Conservation (phyloP, 2,797 vertebrate genomes). For the Pipistrellus pipistrellus region DNA sequence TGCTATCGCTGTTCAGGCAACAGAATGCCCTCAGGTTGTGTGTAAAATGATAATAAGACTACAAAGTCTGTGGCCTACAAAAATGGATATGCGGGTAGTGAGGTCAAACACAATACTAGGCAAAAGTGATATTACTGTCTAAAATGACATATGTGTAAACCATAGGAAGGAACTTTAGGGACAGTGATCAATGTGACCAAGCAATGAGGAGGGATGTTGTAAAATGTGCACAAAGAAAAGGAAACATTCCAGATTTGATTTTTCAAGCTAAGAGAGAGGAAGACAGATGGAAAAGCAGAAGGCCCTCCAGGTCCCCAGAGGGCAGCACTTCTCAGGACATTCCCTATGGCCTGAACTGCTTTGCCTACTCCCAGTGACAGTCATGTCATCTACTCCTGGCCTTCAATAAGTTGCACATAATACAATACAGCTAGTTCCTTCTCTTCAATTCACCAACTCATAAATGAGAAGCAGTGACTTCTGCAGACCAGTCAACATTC, state of each 20-base stretch:
- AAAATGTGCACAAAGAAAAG: background rate
- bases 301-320: background rate
- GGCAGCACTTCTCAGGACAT: background rate
- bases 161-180: background rate
- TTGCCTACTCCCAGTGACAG: rapidly evolving
- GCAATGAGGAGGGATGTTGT: background rate
- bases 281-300: background rate
- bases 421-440: background rate
- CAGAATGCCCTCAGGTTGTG: background rate
- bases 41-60: no score
- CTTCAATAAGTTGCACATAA: background rate
- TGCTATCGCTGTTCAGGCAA: background rate
- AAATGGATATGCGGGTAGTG: background rate
- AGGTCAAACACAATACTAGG: background rate
- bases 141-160: background rate
- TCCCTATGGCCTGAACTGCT: no score
- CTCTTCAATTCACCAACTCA: background rate
- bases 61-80: rapidly evolving
- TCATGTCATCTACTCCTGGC: background rate
- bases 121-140: background rate
- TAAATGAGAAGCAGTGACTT: background rate
- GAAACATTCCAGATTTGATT: background rate
- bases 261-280: background rate
- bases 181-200: background rate
- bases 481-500: background rate